Evolutionary conservation across 2,888 invertebrate species (phyloP), one percentile per base, ranked within the genome.

Genomic region (Molorchus minor): DNA sequence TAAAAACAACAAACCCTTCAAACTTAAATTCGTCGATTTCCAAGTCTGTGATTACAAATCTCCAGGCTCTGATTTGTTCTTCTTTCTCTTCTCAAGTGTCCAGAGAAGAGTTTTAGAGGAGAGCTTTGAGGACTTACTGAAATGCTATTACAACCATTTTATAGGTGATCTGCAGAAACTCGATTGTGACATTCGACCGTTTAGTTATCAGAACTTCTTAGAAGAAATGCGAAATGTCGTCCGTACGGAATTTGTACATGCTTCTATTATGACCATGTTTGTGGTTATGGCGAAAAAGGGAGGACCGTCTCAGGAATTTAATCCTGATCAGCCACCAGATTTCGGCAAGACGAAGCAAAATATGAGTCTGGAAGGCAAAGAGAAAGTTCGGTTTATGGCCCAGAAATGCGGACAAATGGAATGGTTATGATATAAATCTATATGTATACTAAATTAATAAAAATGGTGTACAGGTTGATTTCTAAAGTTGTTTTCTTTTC

Each of bases 1-100:
- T 15, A 47, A 58, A 38, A 64, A 60, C 7, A 53, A 64, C 19
- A 62, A 61, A 16, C 63, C 62, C 43, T 51, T 61, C 5, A 21
- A 46, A 4, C 36, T 58, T 12, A 75, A 71, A 56, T 44, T 76
- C 1, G 56, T 75, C 3, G 75, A 74, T 47, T 76, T 71, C 36
- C 73, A 74, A 62, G 21, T 67, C 1, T 62, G 65, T 10, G 58
- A 64, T 5, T 72, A 71, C 58, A 64, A 61, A 19, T 73, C 75
- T 10, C 67, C 71, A 2, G 62, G 63, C 2, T 35, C 36, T 25
- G 76, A 76, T 56, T 3, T 75, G 1, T 21, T 74, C 7, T 71
- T 72, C 47, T 74, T 75, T 47, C 49, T 76, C 3, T 73, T 70
- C 49, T 62, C 69, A 5, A 60, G 56, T 20, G 49, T 55, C n/a